phyloP scores from a whole-genome alignment of 2,113 vertebrate genomes.

The Labeo rohita region DNA sequence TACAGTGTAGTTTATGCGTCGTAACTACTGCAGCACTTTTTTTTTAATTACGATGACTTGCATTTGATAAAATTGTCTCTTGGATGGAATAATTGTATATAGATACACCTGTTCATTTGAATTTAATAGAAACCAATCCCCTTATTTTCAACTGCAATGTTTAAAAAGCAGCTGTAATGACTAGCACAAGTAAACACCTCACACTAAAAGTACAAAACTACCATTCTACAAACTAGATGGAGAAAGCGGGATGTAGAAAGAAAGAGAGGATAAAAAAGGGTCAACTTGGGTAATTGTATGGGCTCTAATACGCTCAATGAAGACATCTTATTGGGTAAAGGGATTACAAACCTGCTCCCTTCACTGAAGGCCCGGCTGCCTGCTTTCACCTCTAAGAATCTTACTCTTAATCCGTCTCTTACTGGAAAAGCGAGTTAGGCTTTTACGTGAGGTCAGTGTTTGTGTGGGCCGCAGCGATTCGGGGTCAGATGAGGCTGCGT shows the following conservation, averaged over 20 bases:
- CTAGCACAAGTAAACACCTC: background rate
- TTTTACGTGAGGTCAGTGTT: conserved; percentile 38
- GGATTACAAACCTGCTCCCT: conserved; percentile 65
- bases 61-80: background rate
- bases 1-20: background rate
- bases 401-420: conserved; percentile 65
- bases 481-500: background rate
- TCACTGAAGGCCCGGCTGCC: conserved; percentile 55
- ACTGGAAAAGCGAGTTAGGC: conserved; percentile 30
- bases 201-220: background rate
- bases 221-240: background rate
- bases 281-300: conserved; percentile 50
- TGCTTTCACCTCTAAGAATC: conserved; percentile 65
- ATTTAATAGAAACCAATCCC: background rate
- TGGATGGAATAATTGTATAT: background rate
- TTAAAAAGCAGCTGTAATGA: background rate
- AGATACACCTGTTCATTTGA: background rate
- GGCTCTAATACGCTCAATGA: conserved; percentile 70
- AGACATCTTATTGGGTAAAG: conserved; percentile 72
- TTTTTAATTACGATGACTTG: background rate
- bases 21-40: background rate
- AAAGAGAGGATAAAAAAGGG: conserved; percentile 51
- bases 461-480: conserved; percentile 12
- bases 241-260: conserved; percentile 42
- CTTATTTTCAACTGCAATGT: background rate